phyloP scores from a whole-genome alignment of 1,140 invertebrate species.

The Temnothorax nylanderi region DNA sequence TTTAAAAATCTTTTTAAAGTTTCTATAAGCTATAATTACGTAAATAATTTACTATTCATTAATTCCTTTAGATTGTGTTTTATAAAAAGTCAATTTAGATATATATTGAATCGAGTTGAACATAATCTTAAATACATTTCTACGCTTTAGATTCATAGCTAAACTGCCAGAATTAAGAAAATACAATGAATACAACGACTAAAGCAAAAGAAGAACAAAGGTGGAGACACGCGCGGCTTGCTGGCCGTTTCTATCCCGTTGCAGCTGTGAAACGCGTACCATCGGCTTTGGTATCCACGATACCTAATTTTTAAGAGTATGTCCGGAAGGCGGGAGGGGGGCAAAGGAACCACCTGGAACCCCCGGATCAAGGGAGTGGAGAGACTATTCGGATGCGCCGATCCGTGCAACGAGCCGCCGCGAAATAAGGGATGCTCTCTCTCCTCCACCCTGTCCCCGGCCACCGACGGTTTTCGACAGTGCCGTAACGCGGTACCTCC shows the following conservation, averaged over 20 bases:
- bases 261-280: slow-evolving; percentile 66
- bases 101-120: background rate
- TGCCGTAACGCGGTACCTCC: slow-evolving; percentile 24
- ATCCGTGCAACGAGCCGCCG: slow-evolving; percentile 84
- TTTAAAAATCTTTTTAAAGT: background rate
- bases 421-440: slow-evolving; percentile 82
- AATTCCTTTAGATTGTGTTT: background rate
- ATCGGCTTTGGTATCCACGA: slow-evolving; percentile 56
- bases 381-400: slow-evolving; percentile 82
- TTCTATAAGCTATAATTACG: slow-evolving; percentile 2
- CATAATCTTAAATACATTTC: background rate
- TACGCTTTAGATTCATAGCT: background rate
- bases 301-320: slow-evolving; percentile 73
- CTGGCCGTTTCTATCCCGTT: slow-evolving; percentile 41
- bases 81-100: background rate
- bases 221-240: slow-evolving; percentile 23
- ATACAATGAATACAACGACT: background rate
- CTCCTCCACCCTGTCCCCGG: slow-evolving; percentile 71
- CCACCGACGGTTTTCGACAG: slow-evolving; percentile 39
- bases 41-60: background rate
- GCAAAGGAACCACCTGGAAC: slow-evolving; percentile 80
- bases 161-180: background rate
- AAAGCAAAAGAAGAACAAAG: slow-evolving; percentile 16
- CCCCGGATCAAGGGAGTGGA: slow-evolving; percentile 75
- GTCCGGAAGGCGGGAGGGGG: slow-evolving; percentile 36